These are phyloP conservation scores for Phacellophora camtschatica DNA, from an alignment of 30 jellyfish, hydroid and myxozoan species.

Conservation along the genomic window DNA sequence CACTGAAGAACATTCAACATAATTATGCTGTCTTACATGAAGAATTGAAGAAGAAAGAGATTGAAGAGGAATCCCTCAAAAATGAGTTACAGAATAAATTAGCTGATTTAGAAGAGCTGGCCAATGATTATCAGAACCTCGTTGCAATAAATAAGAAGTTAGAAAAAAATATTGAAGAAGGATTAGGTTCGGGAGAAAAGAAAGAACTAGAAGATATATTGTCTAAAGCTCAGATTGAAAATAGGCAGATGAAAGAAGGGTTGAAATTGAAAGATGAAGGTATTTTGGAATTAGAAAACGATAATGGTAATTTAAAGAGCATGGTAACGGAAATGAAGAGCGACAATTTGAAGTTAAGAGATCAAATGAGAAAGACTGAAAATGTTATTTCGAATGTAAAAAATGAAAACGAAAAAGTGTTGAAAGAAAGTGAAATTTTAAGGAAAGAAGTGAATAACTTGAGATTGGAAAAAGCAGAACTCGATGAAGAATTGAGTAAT, in stretches of 20 bases:
- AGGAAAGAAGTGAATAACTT: conserved; percentile 17
- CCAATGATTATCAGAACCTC: conserved; percentile 31
- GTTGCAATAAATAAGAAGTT: conserved; percentile 32
- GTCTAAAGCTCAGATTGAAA: conserved; percentile 12
- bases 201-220: conserved; percentile 27
- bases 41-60: background rate
- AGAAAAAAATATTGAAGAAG: conserved; percentile 28
- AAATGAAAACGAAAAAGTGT: background rate
- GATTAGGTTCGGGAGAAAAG: conserved; percentile 45
- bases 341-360: background rate
- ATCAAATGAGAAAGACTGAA: background rate
- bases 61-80: background rate
- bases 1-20: conserved; percentile 8
- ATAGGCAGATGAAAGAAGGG: background rate
- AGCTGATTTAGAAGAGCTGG: conserved; percentile 38
- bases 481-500: conserved; percentile 9
- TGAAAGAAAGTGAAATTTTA: background rate
- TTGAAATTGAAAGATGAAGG: background rate
- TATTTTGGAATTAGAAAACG: background rate
- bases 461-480: background rate
- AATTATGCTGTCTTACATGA: background rate
- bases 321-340: background rate
- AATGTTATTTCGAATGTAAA: background rate
- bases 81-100: conserved; percentile 49
- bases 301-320: background rate